These are phyloP conservation scores for Solea solea DNA, from an alignment of 2,113 vertebrate genomes.

Conservation along the genomic window DNA sequence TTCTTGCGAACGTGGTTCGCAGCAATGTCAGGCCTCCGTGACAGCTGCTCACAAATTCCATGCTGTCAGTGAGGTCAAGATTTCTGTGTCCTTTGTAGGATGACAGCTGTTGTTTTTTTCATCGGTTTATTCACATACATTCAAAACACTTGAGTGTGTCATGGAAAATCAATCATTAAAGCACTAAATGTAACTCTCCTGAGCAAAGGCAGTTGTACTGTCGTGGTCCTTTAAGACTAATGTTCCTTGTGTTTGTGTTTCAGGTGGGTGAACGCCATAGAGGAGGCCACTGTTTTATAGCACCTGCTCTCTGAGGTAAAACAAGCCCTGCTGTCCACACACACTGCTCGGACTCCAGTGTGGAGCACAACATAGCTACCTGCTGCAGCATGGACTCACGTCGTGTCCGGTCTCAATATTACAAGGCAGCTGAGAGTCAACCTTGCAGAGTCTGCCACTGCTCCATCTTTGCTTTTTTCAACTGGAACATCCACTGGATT, in stretches of 20 bases:
- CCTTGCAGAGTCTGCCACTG: not conserved
- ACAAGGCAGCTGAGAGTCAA: not conserved
- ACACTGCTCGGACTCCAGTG: conserved; percentile 41
- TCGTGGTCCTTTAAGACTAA: too few relatives aligned
- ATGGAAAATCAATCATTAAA: too few relatives aligned
- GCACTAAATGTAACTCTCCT: too few relatives aligned
- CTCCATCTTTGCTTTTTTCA: not conserved
- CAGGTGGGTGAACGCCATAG: conserved; percentile 96
- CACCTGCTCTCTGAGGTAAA: conserved; percentile 62
- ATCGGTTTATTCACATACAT: too few relatives aligned
- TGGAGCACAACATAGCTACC: conserved; percentile 56
- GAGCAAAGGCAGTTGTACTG: too few relatives aligned
- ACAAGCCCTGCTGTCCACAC: conserved; percentile 18
- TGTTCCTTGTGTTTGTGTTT: conserved; percentile 45
- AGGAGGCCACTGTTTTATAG: conserved; percentile 96
- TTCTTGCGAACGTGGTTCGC: too few relatives aligned
- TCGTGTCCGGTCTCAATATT: conserved; percentile 6
- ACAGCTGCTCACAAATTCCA: too few relatives aligned
- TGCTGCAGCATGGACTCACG: conserved; percentile 35
- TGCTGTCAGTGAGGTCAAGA: too few relatives aligned
- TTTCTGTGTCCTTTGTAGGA: too few relatives aligned
- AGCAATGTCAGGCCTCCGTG: too few relatives aligned
- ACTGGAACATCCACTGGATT: conserved; percentile 17
- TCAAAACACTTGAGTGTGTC: too few relatives aligned
- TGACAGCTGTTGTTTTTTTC: too few relatives aligned